Base-by-base conservation (phyloP, 2,888 invertebrate species). In the Xylophagus ater region DNA sequence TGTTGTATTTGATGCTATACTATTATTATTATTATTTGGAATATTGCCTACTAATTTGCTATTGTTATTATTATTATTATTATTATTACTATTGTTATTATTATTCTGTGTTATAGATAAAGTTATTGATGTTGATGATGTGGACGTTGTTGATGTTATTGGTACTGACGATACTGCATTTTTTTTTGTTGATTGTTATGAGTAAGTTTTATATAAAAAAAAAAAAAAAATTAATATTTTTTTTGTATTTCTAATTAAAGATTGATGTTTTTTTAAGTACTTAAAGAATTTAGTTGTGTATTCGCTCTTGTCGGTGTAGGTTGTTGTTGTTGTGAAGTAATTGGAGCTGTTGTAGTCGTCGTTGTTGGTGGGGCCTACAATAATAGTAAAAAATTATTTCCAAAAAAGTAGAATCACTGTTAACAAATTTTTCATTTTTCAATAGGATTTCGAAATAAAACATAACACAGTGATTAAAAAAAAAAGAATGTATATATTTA, bases 251-350 rank as follows among this genome's bases (percentile, higher is more conserved):
- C 13, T 37, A 26, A 38, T 37, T 40, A 28, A 13, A 33, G 38
- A 38, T 35, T 36, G 12, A 17, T 31, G 23, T 18, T 24, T 17
- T 30, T 30, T n/a, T 21, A 10, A 31, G 15, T 4, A 32, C 34
- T 41, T 33, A 35, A 34, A 28, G 32, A 35, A 32, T 37, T 36
- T 35, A 34, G 37, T 38, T 34, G 42, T 58, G 45, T 56, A 51
- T 44, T 64, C 62, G 35, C 60, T 60, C 42, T 63, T 58, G 15
- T 62, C 58, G 49, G 61, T 59, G 55, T 40, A 62, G 54, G 37
- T 36, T 31, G 36, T 53, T 52, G 18, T 58, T 63, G 49, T 65
- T 57, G 50, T 42, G 57, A 42, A 43, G 49, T 43, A 23, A 47
- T 48, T 32, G 50, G 43, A 14, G 48, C 49, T 39, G 56, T 48